Conservation (phyloP, 1,140 invertebrate genomes). For the Drosophila truncata region DNA sequence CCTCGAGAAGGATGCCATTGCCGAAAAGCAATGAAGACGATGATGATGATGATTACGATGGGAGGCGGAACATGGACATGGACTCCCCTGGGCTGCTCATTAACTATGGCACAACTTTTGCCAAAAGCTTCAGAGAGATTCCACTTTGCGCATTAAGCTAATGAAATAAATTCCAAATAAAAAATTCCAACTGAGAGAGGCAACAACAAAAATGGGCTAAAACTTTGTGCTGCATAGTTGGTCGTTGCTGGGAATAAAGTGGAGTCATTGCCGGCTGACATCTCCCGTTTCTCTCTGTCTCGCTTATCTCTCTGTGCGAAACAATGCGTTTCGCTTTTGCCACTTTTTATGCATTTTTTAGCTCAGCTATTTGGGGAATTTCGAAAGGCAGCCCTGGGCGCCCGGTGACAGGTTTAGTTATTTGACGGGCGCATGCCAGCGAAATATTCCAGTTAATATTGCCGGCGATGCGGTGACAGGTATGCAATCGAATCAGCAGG, state of each 20-base stretch:
- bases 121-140: conserved; percentile 53
- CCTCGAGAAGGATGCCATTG: conserved; percentile 21
- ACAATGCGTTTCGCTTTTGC: conserved; percentile 59
- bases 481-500: conserved; percentile 42
- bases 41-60: conserved; percentile 4
- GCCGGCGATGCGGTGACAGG: conserved; percentile 37
- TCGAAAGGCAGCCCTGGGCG: conserved; percentile 20
- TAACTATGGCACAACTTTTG: conserved; percentile 61
- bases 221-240: conserved; percentile 34
- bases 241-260: conserved; percentile 24
- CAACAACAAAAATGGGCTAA: conserved; percentile 48
- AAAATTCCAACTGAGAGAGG: conserved; percentile 36
- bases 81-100: conserved; percentile 20
- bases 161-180: conserved; percentile 66
- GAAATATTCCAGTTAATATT: conserved; percentile 73
- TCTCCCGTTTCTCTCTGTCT: conserved; percentile 3
- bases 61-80: background rate
- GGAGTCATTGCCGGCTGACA: conserved; percentile 35
- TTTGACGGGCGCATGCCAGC: conserved; percentile 62
- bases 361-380: conserved; percentile 15
- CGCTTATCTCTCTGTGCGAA: conserved; percentile 17
- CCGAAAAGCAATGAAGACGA: conserved; percentile 11
- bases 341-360: conserved; percentile 32
- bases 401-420: conserved; percentile 70
- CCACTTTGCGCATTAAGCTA: conserved; percentile 70